A percentile compares a stretch with the other conserved stretches of the same genome.
phyloP scores from a whole-genome alignment of 2,888 invertebrate species.

The Ormyrus nitidulus region DNA sequence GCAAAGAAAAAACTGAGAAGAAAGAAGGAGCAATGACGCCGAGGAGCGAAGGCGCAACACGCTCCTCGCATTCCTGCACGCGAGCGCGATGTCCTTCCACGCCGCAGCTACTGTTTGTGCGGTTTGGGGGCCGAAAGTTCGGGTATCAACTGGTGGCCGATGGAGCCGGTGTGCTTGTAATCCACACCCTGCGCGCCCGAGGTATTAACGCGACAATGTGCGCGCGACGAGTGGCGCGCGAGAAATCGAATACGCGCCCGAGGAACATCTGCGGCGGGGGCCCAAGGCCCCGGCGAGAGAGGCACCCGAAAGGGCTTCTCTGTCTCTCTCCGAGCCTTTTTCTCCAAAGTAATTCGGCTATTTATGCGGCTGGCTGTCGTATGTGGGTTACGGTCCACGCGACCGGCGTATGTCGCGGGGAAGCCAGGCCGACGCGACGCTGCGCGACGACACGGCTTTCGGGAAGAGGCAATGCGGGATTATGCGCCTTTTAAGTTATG shows the following conservation, averaged over 20 bases:
- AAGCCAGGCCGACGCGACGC: no score
- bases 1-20: no score
- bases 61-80: no score
- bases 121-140: background rate
- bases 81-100: background rate
- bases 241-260: constrained; percentile 41
- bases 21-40: no score
- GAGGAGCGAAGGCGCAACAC: no score
- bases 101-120: background rate
- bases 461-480: no score
- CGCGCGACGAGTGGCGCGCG: background rate
- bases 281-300: constrained; percentile 36
- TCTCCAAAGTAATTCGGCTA: no score
- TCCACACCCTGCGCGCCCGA: constrained; percentile 53
- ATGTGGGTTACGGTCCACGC: constrained; percentile 61
- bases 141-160: constrained; percentile 37
- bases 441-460: no score
- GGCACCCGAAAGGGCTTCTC: background rate
- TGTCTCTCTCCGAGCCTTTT: no score
- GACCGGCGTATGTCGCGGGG: constrained; percentile 20
- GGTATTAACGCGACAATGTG: background rate
- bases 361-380: background rate
- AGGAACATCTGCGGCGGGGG: constrained; percentile 44
- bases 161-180: background rate
- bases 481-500: no score